Evolutionary conservation across 2,113 vertebrate genomes (phyloP), one percentile per base, ranked within the genome.

Genomic region (Aramus guarauna): DNA sequence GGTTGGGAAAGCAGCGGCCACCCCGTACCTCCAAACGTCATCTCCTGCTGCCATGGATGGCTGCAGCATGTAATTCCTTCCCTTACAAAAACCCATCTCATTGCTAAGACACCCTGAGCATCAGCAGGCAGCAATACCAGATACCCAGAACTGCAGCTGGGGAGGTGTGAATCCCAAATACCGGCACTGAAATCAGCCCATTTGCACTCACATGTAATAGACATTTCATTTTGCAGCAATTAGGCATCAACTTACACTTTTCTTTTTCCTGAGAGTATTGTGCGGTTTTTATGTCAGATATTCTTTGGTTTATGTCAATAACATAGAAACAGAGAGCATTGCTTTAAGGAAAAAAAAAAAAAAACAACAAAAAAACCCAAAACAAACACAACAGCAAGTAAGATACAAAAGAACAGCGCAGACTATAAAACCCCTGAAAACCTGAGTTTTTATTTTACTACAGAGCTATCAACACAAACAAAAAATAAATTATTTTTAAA

Each of bases 401-500:
- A 90, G 22, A 52, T 67, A 62, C 11, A 52, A 55, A 75, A 80
- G 56, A 79, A 24, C 0, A 1, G 59, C 30, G 2, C 20, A 75
- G 21, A 47, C n/a, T 36, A 43, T 16, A 45, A 75, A 76, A 66
- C 53, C 9, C n/a, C 15, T 50, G 32, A 41, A 87, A 91, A 58
- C 20, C 5, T 21, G 32, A 78, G 83, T 0, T 24, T 52, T 94
- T 73, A 58, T 86, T 90, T 85, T 88, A 58, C 50, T 55, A 5
- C 5, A 71, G 45, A 90, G n/a, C 77, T 50, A 96, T 94, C 78
- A 76, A 85, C 86, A 82, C 45, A 43, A 80, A 76, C 48, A 79
- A 85, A 93, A 85, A 86, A 83, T 56, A 91, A 94, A 90, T 96
- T 88, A 94, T 81, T 96, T 95, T 92, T 24, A 76, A 96, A 77